Evolutionary conservation across 2,797 vertebrate genomes (phyloP).

Genomic region (Babyrousa celebensis): DNA sequence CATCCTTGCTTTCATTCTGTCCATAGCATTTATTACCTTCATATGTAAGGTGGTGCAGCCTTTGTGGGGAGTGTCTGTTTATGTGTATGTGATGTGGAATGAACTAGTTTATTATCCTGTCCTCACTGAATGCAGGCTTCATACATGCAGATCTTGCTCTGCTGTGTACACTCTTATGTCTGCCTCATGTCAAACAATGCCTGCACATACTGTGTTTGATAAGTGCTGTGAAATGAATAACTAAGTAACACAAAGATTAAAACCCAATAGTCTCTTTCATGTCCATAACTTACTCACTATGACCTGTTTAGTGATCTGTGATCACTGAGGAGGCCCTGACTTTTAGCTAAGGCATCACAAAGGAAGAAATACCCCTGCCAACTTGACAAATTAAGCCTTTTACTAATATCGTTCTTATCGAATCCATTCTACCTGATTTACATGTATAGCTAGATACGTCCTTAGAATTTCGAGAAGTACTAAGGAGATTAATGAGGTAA

Average conservation of each 20-base stretch:
- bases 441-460: background rate
- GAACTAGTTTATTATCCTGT: background rate
- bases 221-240: background rate
- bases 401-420: background rate
- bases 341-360: background rate
- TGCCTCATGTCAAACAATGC: background rate
- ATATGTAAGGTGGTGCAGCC: too few relatives aligned
- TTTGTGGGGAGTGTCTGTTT: background rate
- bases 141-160: background rate
- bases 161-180: background rate
- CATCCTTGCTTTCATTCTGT: background rate
- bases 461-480: slow-evolving; percentile 18
- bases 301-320: background rate
- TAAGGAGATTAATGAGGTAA: slow-evolving; percentile 1
- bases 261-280: background rate
- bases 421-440: background rate
- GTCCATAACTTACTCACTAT: background rate
- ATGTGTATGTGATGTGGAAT: background rate
- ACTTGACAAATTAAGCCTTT: background rate
- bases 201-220: background rate
- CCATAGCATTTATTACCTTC: background rate
- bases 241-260: background rate
- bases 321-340: too few relatives aligned
- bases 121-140: background rate
- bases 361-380: background rate